phyloP scores from a whole-genome alignment of 2,797 vertebrate genomes.

The Scolopax rusticola region DNA sequence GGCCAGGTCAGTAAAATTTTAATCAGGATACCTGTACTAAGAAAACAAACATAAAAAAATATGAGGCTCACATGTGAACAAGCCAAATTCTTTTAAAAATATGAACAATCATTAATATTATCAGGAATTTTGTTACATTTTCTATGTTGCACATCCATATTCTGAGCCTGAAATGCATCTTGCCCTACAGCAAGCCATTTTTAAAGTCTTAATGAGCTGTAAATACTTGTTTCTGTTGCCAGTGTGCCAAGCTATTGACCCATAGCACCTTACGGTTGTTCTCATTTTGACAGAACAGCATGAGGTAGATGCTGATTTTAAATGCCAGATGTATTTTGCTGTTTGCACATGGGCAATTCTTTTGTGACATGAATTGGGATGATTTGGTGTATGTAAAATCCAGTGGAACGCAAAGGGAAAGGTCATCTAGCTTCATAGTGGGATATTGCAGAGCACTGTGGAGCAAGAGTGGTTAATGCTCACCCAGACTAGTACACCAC shows the following conservation, averaged over 20 bases:
- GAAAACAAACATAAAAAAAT: background rate
- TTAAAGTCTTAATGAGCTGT: background rate
- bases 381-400: background rate
- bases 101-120: background rate
- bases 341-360: background rate
- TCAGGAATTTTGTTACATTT: background rate
- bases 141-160: background rate
- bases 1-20: background rate
- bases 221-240: background rate
- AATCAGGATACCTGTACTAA: rapidly evolving
- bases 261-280: background rate
- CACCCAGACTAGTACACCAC: background rate
- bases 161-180: background rate
- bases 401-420: background rate
- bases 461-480: background rate
- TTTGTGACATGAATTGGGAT: background rate
- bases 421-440: background rate
- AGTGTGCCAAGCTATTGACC: slow-evolving; percentile 31
- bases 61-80: background rate
- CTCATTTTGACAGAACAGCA: slow-evolving; percentile 14
- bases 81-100: background rate
- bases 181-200: background rate
- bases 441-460: background rate
- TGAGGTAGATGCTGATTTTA: slow-evolving; percentile 27
- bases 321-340: background rate